Evolutionary conservation across 2,888 invertebrate genomes (phyloP), one percentile per base, ranked within the genome.

Genomic region (Troglohyphantes excavatus): DNA sequence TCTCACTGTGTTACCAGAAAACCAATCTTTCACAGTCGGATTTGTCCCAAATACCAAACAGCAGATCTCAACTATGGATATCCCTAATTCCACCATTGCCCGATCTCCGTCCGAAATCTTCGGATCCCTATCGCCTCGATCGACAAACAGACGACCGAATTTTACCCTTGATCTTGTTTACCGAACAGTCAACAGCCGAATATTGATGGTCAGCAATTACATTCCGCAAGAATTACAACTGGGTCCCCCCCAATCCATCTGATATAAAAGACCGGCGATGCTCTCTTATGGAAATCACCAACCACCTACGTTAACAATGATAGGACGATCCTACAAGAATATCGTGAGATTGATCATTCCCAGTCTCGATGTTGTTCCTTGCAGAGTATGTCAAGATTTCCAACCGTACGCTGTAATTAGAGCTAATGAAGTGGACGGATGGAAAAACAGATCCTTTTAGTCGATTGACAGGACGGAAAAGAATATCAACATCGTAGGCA

Each of bases 361-460:
- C 61, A 82, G 33, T 70, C 59, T 59, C n/a, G 43, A 33, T 39
- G 82, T 6, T 33, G n/a, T n/a, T n/a, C n/a, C 67, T 11, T 21
- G 59, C 29, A 65, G 27, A 23, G 53, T n/a, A 65, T 26, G 63
- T 46, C 61, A 72, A 39, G 39, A 29, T 70, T 27, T 70, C 33
- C 82, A 61, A 17, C 61, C 26, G 27, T 39, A 26, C 82, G 59
- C 61, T 53, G 68, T 70, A 82, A 82, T 82, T 61, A 72, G 53
- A 78, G 13, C 61, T 86, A 86, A 86, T 86, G 86, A 63, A 26
- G 78, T 70, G 86, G 78, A 85, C 67, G 61, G 43, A 17, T 59
- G 46, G 27, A 72, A 29, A 72, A 82, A 61, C 81, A 72, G 72
- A 82, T 82, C 61, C 33, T 72, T 61, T 26, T 21, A 29, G 72